Evolutionary conservation across 2,888 invertebrate species (phyloP), one percentile per base, ranked within the genome.

Genomic region (Erebia epiphron): DNA sequence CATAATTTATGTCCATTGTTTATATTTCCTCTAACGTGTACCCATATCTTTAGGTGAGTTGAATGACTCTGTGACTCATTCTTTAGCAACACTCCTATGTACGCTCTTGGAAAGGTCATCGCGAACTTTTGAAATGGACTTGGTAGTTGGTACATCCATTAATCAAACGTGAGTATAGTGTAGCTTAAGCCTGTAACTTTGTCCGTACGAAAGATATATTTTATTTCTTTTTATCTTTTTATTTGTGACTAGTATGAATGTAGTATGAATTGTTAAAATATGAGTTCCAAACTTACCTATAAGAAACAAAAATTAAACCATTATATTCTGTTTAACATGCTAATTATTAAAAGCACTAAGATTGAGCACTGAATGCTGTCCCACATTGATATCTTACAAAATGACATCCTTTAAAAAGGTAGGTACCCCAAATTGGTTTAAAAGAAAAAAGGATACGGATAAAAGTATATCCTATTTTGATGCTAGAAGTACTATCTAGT

Each of bases 41-140:
- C 74, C 66, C 69, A 43, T 73, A 72, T 69, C 73, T 58, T 72
- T 67, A 65, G 46, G 16, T 50, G 66, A 76, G 90, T 90, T 90
- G 89, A 90, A 90, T 87, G 91, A 90, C 91, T 89, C 74, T 75
- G 73, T 90, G 90, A 90, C 76, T 89, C 90, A 90, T 70, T 83
- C 83, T 86, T 86, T 86, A 83, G 82, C 83, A 84, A 86, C 84
- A 73, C 66, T 80, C 80, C 68, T 63, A 67, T 68, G 71, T 80
- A 80, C 83, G 85, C 86, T 86, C 88, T 88, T 89, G 83, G 77
- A 87, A 89, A 90, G 91, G 89, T 88, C 88, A 83, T 79, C 80
- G 78, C 72, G 79, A 79, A 78, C 78, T 78, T 80, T 67, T 73
- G 69, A 67, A 73, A 67, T 69, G 73, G 73, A 54, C 63, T 70